phyloP scores from a whole-genome alignment of 1,140 invertebrate species.

The Heterodera schachtii region DNA sequence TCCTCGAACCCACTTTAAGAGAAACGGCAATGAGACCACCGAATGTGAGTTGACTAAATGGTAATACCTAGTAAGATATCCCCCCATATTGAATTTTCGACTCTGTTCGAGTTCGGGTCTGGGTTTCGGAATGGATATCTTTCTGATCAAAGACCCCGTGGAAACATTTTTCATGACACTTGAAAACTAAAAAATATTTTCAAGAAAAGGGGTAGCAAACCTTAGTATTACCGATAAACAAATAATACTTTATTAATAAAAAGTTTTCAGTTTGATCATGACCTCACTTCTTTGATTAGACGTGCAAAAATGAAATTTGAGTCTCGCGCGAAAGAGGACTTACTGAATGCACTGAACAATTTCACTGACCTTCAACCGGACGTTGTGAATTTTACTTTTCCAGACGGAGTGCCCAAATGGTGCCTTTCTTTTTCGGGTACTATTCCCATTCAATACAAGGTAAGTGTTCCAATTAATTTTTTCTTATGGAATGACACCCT shows the following conservation, averaged over 20 bases:
- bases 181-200: too few relatives aligned
- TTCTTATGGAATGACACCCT: conserved; percentile 41
- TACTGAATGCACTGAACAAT: conserved; percentile 73
- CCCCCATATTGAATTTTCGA: too few relatives aligned
- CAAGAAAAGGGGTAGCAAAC: too few relatives aligned
- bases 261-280: conserved; percentile 27
- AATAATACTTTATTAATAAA: background rate
- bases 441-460: conserved; percentile 61
- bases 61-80: too few relatives aligned
- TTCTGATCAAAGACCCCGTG: too few relatives aligned
- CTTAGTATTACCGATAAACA: too few relatives aligned
- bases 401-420: conserved; percentile 38
- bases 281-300: conserved; percentile 28
- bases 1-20: background rate
- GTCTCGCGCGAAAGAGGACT: conserved; percentile 77
- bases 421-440: conserved; percentile 53
- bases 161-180: too few relatives aligned
- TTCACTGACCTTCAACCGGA: conserved; percentile 76
- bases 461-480: conserved; percentile 25
- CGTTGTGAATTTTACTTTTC: conserved; percentile 71
- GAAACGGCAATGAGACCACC: background rate
- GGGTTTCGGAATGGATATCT: too few relatives aligned
- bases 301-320: conserved; percentile 75
- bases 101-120: too few relatives aligned
- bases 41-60: background rate